Evolutionary conservation across 2,113 vertebrate species (phyloP), one percentile per base, ranked within the genome.

Genomic region (Oreotrochilus melanogaster): DNA sequence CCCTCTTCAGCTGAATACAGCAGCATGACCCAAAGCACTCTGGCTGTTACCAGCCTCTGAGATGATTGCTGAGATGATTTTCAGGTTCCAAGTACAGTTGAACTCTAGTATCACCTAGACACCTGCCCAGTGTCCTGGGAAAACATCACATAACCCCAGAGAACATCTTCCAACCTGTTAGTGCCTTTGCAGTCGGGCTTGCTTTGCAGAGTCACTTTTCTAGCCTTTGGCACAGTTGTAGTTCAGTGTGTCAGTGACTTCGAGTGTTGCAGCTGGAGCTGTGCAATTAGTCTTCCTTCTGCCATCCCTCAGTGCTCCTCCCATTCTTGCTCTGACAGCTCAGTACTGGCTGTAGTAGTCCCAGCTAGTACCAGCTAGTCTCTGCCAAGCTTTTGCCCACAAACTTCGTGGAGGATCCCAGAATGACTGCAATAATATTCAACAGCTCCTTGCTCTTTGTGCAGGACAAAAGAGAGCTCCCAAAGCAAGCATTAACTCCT

Each of bases 191-290:
- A 58, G 42, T n/a, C 0, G 0, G 54, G 69, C 88, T 71, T 13
- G 27, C 53, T 78, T 24, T 69, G 48, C 2, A 1, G 53, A 90
- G 37, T 45, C 0, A 1, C 81, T 83, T 28, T 71, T 66, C 31
- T 48, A 70, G 90, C 85, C 88, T 65, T 73, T 47, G 71, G 37
- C 78, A 76, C 33, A 15, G 64, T 74, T 88, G 78, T 83, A 88
- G 95, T 93, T 97, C 88, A 94, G 90, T 95, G 90, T 94, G 95
- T 95, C 96, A 95, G 86, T 21, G 74, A 22, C 66, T 88, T 65
- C 0, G 31, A 89, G 76, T 27, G 45, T 14, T 95, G 87, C 88
- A 78, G 94, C 86, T 86, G 86, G 82, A 94, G 86, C 92, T 51
- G 78, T 66, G 67, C 92, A 96, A 78, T 94, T 93, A 93, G 88